Base-by-base conservation (phyloP, 2,888 invertebrate species). In the Leptinotarsa peninsularis region DNA sequence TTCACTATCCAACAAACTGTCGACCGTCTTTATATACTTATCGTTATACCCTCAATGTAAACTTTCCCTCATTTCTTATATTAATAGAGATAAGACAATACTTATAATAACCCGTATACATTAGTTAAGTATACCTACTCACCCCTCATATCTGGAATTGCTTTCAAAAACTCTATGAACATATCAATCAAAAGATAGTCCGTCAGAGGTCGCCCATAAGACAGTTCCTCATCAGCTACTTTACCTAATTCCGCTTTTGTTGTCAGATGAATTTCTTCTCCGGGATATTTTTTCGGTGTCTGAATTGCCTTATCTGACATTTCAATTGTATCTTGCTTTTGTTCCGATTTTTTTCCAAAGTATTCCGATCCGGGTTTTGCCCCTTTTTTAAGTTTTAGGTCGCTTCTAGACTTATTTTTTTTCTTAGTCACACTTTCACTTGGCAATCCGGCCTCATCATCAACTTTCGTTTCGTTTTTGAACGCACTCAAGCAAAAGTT, bases 101-200 rank as follows among this genome's bases (percentile, higher is more conserved):
- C 21, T 21, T 21, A 21, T 21, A 4, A 3, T 14, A 3, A 10
- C 58, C 21, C 3, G 7, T 14, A 21, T 21, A 10, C 21, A 21
- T 21, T 4, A 33, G 5, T 21, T 18, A 56, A n/a, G 18, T n/a
- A 18, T 1, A 18, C 56, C 4, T 13, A 43, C 67, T 18, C 66
- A 78, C 80, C 85, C 76, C 82, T 82, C 21, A 89, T 83, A 56
- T 90, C 88, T 2, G 83, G 73, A 75, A 91, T 86, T 50, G 87
- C 88, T 83, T 90, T 91, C 21, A 93, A 84, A 82, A 92, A 93
- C 82, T 92, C 92, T 1, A 92, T 88, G 78, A 93, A 87, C 87
- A 92, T 91, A 33, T 90, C 90, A 5, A 91, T 89, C 58, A 91
- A 77, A 49, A 93, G 86, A 82, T 90, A 87, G 84, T 92, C 91